Conservation (phyloP, 2,113 vertebrate species). For the Psammodynastes pulverulentus region DNA sequence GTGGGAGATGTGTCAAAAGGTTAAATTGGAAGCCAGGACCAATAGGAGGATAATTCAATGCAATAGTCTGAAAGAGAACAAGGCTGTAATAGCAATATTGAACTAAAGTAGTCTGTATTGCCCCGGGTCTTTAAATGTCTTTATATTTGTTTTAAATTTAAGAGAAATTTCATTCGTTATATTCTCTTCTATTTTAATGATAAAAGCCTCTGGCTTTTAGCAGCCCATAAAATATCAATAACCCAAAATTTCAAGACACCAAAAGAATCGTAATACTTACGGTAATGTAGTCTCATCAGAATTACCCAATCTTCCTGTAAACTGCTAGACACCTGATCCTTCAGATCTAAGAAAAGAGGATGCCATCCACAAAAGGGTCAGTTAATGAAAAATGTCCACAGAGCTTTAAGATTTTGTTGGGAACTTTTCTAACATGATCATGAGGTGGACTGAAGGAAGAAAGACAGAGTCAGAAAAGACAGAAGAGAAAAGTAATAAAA, state of each 20-base stretch:
- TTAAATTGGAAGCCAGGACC: neutral
- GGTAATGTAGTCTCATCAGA: neutral
- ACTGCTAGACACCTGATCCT: neutral
- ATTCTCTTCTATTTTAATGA: conserved; percentile 70
- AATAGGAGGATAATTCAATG: neutral
- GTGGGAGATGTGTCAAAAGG: neutral
- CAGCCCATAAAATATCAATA: conserved; percentile 56
- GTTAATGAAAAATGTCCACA: neutral
- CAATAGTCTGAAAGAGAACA: neutral
- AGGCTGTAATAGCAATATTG: neutral
- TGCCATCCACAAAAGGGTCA: neutral
- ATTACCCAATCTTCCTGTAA: neutral
- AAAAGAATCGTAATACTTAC: neutral
- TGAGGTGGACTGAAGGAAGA: neutral
- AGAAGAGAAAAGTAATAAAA: neutral
- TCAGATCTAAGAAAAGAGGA: neutral
- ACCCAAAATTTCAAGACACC: conserved; percentile 42
- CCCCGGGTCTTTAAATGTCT: too few species aligned
- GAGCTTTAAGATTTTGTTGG: neutral
- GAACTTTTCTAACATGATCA: neutral
- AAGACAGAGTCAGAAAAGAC: neutral
- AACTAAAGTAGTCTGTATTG: neutral
- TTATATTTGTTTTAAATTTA: conserved; percentile 63
- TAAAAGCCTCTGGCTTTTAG: conserved; percentile 71
- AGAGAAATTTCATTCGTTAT: conserved; percentile 69